A percentile compares a stretch with the other conserved stretches of the same genome.
phyloP scores from a whole-genome alignment of 92 coral and sea anemone species.

The Micromussa lordhowensis region DNA sequence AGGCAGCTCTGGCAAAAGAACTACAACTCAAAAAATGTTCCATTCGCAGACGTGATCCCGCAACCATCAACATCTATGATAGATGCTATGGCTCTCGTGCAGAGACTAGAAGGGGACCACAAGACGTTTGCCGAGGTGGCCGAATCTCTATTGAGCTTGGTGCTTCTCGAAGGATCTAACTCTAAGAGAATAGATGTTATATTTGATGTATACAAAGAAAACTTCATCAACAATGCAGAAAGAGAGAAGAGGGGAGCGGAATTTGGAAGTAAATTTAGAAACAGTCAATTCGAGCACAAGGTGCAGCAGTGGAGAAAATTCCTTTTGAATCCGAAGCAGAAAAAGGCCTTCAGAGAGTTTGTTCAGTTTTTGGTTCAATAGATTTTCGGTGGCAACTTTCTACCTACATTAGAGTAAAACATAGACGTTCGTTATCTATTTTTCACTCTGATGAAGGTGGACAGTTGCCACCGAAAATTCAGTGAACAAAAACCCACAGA shows the following conservation, averaged over 20 bases:
- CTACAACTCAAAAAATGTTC: no score
- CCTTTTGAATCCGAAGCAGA: conserved; percentile 42
- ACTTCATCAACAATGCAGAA: conserved; percentile 67
- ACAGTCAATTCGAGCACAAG: conserved; percentile 16
- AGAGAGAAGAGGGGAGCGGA: conserved; percentile 57
- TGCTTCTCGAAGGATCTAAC: conserved; percentile 36
- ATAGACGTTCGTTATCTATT: no score
- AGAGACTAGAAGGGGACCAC: no score
- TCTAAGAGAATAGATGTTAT: conserved; percentile 59
- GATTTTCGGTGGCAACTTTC: no score
- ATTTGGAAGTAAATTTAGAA: conserved; percentile 49
- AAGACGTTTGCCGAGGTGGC: conserved; percentile 36
- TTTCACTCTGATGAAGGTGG: no score
- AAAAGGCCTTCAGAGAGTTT: conserved; percentile 60
- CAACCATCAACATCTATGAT: conserved; percentile 63
- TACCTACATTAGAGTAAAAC: no score
- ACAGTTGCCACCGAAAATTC: no score
- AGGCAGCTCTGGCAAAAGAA: no score
- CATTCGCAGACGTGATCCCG: conserved; percentile 50
- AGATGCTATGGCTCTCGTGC: conserved; percentile 49
- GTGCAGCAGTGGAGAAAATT: conserved; percentile 43
- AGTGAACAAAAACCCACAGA: no score
- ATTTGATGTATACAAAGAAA: conserved; percentile 52
- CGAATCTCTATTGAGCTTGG: conserved; percentile 32
- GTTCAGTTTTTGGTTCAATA: no score